Percentiles rank a stretch among this genome's conserved stretches.
phyloP scores from a whole-genome alignment of 2,113 vertebrate species.

The Stegostoma tigrinum region DNA sequence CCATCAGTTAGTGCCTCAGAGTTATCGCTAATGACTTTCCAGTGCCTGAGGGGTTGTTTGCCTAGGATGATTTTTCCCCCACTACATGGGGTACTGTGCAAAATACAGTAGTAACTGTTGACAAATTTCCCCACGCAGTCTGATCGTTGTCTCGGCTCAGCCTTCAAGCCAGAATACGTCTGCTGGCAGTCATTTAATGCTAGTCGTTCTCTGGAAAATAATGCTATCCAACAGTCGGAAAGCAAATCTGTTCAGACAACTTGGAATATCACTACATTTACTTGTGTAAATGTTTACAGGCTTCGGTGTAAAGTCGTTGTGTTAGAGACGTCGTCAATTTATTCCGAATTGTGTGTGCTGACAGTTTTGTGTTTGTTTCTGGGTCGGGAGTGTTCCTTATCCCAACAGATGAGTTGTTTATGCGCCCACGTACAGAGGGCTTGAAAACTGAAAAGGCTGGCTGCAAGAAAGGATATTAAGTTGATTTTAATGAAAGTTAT shows the following conservation, averaged over 20 bases:
- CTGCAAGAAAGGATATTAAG: neutral
- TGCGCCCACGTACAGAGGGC: neutral
- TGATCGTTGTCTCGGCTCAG: neutral
- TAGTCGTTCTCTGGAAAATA: neutral
- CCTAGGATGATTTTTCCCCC: neutral
- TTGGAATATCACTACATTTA: neutral
- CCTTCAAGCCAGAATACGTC: neutral
- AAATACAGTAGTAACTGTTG: neutral
- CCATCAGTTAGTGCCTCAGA: too few species aligned
- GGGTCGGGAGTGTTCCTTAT: neutral
- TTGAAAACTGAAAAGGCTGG: neutral
- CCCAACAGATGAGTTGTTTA: neutral
- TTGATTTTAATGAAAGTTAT: neutral
- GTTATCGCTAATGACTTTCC: neutral
- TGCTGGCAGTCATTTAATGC: too few species aligned
- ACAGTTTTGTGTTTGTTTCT: neutral
- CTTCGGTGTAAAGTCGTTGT: neutral
- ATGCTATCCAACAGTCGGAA: too few species aligned
- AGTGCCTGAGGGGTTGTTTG: too few species aligned
- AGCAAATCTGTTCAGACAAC: neutral
- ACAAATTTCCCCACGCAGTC: neutral
- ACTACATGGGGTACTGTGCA: neutral
- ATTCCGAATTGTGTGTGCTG: neutral
- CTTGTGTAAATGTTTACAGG: neutral
- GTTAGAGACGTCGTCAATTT: neutral